Base-by-base conservation (phyloP, 92 coral and sea anemone genomes). In the Virgularia gustaviana region DNA sequence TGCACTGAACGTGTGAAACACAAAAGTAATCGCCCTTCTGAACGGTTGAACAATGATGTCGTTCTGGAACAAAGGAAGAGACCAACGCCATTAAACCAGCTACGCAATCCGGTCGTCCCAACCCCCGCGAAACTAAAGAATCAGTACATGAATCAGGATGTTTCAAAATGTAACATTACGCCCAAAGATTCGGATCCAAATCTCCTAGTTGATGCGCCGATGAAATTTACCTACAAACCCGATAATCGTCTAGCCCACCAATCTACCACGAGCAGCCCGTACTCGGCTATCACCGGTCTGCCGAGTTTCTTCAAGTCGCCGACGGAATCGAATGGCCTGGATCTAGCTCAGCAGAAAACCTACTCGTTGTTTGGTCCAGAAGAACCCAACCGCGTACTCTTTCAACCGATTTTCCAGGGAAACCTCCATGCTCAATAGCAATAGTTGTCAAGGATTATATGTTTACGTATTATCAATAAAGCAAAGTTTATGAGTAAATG, bases 341-440 rank as follows among this genome's bases (percentile, higher is more conserved):
- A 68, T 44, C 24, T 51, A 20, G 43, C 75, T n/a, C 75, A 68
- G 60, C 61, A 68, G 75, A 89, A 84, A 66, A 72, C 98, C 1
- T 92, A 92, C 73, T 89, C 98, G 53, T 75, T 92, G 23, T 92
- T 92, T 76, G 98, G 98, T 51, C 88, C 90, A 15, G 98, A 92
- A 28, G 90, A 92, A 51, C 87, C 95, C n/a, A 90, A 92, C 37
- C 89, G 95, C 55, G 83, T 90, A 32, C 78, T 92, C 13, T 92
- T 92, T 70, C 75, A 33, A 49, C 75, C 75, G 51, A 51, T 68
- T 68, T 68, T 68, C 39, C 75, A 49, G 75, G 54, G 54, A 53
- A 68, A 68, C 38, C 20, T 68, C 51, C 75, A 68, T 68, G 75
- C 54, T 68, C 35, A 58, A 49, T 68, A 51, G 24, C 18, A 31